phyloP scores from a whole-genome alignment of 2,113 vertebrate genomes.

The Leptosomus discolor region DNA sequence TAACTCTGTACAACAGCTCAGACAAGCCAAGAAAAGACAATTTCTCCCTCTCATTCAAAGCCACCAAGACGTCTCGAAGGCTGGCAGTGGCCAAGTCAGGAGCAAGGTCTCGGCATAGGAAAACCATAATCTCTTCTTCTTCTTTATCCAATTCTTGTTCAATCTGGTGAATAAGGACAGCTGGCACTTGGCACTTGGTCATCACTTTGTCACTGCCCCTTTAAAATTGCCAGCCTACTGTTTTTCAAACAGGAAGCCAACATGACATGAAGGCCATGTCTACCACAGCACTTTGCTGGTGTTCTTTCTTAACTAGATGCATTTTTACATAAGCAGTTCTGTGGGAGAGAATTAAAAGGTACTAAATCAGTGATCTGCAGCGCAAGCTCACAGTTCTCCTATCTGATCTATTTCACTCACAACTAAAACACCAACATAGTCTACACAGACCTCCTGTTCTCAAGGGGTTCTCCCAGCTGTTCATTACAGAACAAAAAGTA shows the following conservation, averaged over 20 bases:
- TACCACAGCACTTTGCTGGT: constrained; percentile 5
- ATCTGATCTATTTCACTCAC: neutral
- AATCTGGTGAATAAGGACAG: constrained; percentile 69
- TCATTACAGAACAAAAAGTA: constrained; percentile 13
- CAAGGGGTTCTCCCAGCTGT: neutral
- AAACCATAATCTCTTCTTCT: constrained; percentile 73
- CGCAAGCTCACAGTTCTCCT: neutral
- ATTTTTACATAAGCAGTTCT: neutral
- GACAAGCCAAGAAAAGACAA: constrained; percentile 52
- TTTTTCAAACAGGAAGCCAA: constrained; percentile 25
- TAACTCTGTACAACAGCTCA: constrained; percentile 80
- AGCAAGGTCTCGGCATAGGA: constrained; percentile 72
- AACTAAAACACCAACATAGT: neutral
- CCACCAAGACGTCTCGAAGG: constrained; percentile 60
- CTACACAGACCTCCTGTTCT: neutral
- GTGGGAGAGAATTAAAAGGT: neutral
- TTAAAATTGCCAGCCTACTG: neutral
- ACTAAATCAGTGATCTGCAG: neutral
- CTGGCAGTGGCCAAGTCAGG: neutral
- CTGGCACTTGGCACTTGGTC: constrained; percentile 57
- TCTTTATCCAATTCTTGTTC: constrained; percentile 74
- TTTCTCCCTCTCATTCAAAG: constrained; percentile 63
- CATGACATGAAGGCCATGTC: neutral
- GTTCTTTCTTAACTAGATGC: neutral
- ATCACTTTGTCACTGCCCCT: constrained; percentile 19